Base-by-base conservation (phyloP, 1,140 invertebrate genomes). In the Caenorhabditis tropicalis region DNA sequence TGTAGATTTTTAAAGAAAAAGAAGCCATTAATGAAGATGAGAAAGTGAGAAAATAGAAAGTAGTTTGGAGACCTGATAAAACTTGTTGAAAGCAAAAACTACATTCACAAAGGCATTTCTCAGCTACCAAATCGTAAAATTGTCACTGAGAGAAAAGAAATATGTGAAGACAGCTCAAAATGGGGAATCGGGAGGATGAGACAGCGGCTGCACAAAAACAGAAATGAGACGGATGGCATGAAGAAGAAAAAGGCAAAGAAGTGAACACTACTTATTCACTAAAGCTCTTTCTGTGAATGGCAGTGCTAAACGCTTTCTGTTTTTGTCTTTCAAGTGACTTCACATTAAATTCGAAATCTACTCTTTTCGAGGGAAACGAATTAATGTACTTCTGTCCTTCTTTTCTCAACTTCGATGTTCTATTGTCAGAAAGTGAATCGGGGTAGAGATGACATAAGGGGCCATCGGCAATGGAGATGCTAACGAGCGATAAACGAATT, bases 401-500 rank as follows among this genome's bases (percentile, higher is more conserved):
- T 5, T 27, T n/a, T 27, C 53, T 9, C 53, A 56, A 27, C 9
- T 56, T 21, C 10, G 53, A 56, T 21, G 53, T 56, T 56, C 24
- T 56, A n/a, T 27, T 46, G 36, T 74, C 36, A 74, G 65, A 74
- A 74, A 39, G 65, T 74, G 65, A 74, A 74, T 74, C 65, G 65
- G 65, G 43, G n/a, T 10, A 29, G 7, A 31, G 31, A 21, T 74
- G 65, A 74, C 65, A 74, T 74, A 74, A 74, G 36, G 65, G 65
- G 65, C 36, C 65, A 43, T 46, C 65, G 65, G 65, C 65, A 74
- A 74, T 74, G 65, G n/a, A 74, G 65, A 74, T 74, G 33, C 65
- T 74, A 74, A 74, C 65, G 65, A 74, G 65, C 65, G 65, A 74
- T 74, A 74, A 74, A 74, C 65, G 65, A 74, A 74, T 74, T 74